phyloP scores from a whole-genome alignment of 2,888 invertebrate species.

The Pachymerium ferrugineum region DNA sequence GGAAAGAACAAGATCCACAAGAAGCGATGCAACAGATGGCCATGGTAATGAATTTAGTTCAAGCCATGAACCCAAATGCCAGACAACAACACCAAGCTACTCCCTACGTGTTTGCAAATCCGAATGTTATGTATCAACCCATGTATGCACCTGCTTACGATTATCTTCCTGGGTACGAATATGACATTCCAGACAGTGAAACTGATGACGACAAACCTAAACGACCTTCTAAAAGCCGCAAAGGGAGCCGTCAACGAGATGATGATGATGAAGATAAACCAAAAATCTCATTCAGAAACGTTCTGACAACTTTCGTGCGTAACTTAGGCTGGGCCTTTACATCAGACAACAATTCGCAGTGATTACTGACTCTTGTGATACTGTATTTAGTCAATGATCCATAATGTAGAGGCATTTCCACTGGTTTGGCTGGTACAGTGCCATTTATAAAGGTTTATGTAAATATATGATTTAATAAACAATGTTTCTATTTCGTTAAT shows the following conservation, averaged over 20 bases:
- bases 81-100: not conserved
- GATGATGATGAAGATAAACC: slow-evolving; percentile 16
- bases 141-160: not conserved
- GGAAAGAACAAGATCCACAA: slow-evolving; percentile 20
- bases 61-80: not conserved
- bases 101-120: slow-evolving; percentile 16
- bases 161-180: slow-evolving; percentile 1
- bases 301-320: slow-evolving; percentile 28
- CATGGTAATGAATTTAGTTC: slow-evolving; percentile 29
- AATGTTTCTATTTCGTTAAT: not conserved
- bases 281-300: slow-evolving; percentile 27
- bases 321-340: slow-evolving; percentile 32
- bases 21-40: slow-evolving; percentile 29
- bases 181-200: not conserved
- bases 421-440: slow-evolving; percentile 17
- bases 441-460: not conserved
- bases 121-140: slow-evolving; percentile 1
- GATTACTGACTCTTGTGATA: not conserved
- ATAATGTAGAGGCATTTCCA: slow-evolving; percentile 1
- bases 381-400: not conserved
- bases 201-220: not conserved
- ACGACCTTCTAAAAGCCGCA: not conserved
- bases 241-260: not conserved
- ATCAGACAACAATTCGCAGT: slow-evolving; percentile 25
- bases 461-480: not conserved